Evolutionary conservation across 2,113 vertebrate genomes (phyloP), one percentile per base, ranked within the genome.

Genomic region (Mesembrinibis cayennensis): DNA sequence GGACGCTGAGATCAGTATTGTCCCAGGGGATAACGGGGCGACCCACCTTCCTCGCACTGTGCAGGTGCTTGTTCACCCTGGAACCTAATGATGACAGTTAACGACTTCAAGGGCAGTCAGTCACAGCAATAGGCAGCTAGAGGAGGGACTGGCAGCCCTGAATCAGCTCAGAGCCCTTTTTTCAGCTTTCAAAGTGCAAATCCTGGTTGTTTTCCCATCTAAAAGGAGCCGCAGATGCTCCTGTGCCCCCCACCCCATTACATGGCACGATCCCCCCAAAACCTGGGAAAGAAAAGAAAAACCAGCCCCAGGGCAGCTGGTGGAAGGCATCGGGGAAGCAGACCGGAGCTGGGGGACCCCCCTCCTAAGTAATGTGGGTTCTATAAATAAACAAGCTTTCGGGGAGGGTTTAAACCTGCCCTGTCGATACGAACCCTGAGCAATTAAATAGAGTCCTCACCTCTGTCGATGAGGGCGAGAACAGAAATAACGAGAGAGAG

Each of bases 261-360:
- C 2, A 0, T 0, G 1, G 15, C 7, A 1, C 0, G 3, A 59
- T n/a, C 6, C 13, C 32, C 56, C 26, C 13, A 50, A 74, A 92
- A 88, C 12, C 44, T 22, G 10, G 5, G 59, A 70, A 53, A 32
- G 53, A 63, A 84, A 59, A 79, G 18, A 52, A 59, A 94, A 87
- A 40, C 6, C 16, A 49, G 45, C 66, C 16, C 93, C 34, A 34
- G 30, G 21, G 19, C 36, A 66, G 49, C 19, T 84, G 29, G 23
- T 47, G 70, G 61, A 82, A 71, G 73, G 42, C 32, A 58, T 18
- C 0, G 6, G 2, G 3, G 69, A 45, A 70, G 34, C 27, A 67
- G 80, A 62, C 10, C 2, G 1, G 27, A 66, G 74, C 3, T 78
- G 18, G 52, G 21, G 21, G 34, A 29, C 47, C 22, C 7, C 8